These are phyloP conservation scores for Dissostichus mawsoni DNA, from an alignment of 2,113 vertebrate species.

Conservation along the genomic window DNA sequence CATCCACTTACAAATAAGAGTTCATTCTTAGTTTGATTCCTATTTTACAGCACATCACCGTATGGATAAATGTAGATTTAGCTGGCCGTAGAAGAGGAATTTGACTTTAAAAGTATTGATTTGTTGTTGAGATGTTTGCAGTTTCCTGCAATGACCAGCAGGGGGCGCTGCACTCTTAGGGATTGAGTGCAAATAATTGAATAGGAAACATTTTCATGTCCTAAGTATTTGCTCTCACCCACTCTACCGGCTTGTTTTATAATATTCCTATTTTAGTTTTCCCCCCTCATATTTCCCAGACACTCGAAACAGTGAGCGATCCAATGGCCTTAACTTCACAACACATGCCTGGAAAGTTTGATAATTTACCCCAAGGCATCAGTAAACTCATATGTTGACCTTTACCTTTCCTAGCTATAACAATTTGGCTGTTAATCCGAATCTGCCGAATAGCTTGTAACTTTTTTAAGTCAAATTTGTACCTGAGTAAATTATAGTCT, in stretches of 20 bases:
- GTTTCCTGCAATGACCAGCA: conserved; percentile 20
- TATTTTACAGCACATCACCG: neutral
- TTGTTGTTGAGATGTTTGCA: conserved; percentile 44
- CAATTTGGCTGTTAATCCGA: neutral
- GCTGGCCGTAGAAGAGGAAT: conserved; percentile 30
- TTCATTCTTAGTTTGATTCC: neutral
- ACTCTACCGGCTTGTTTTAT: neutral
- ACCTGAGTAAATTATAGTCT: neutral
- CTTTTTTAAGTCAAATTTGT: neutral
- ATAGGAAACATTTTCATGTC: neutral
- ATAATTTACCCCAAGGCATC: neutral
- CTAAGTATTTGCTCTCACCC: neutral
- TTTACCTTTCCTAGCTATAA: neutral
- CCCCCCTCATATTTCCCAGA: neutral
- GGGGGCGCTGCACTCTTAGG: conserved; percentile 45
- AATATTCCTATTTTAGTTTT: neutral
- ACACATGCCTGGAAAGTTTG: neutral
- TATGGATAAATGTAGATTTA: conserved; percentile 2
- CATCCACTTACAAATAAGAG: neutral
- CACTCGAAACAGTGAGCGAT: neutral
- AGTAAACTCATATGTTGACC: neutral
- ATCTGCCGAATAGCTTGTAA: neutral
- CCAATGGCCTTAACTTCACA: neutral
- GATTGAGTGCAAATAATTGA: neutral
- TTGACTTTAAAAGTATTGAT: conserved; percentile 31